Evolutionary conservation across 2,797 vertebrate species (phyloP), one percentile per base, ranked within the genome.

Genomic region (Sparus aurata): DNA sequence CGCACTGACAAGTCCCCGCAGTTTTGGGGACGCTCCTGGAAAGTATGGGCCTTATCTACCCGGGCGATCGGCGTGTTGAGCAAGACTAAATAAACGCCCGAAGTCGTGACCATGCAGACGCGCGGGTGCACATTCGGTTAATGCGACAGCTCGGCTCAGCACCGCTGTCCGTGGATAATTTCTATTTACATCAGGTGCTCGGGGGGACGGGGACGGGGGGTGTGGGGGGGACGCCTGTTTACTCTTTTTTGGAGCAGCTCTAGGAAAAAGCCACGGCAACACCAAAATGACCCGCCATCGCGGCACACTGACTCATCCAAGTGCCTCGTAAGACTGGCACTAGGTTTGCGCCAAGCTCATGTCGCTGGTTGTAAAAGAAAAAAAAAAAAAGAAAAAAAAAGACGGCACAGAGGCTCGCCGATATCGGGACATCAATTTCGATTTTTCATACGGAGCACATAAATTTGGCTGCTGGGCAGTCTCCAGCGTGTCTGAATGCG

Each of bases 1-100:
- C 18, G 80, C 77, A 54, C 73, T 17, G 73, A 73, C 75, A 85
- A 82, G 86, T 92, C 82, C 75, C 72, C 20, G 83, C 82, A 82
- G 79, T 73, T 70, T 73, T 67, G 72, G 4, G 27, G 58, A 59
- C 70, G 77, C 75, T 87, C 75, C 73, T 77, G 38, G 68, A 83
- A 83, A 86, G 73, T 73, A 47, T 77, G 80, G 79, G 78, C 82
- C 59, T 45, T 87, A 49, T 87, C 71, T 83, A n/a, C 71, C 12
- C 1, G 18, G 18, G 13, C 75, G 49, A 88, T 85, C 70, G 38
- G 69, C 34, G 50, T 27, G 50, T 53, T 4, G 41, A 83, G 54
- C 25, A n/a, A 34, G 67, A 85, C 45, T 50, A 62, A 84, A 87
- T 68, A 76, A 77, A 77, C 74, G 55, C 75, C 61, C 66, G 46